phyloP scores from a whole-genome alignment of 2,113 vertebrate genomes.

The Propithecus coquereli region DNA sequence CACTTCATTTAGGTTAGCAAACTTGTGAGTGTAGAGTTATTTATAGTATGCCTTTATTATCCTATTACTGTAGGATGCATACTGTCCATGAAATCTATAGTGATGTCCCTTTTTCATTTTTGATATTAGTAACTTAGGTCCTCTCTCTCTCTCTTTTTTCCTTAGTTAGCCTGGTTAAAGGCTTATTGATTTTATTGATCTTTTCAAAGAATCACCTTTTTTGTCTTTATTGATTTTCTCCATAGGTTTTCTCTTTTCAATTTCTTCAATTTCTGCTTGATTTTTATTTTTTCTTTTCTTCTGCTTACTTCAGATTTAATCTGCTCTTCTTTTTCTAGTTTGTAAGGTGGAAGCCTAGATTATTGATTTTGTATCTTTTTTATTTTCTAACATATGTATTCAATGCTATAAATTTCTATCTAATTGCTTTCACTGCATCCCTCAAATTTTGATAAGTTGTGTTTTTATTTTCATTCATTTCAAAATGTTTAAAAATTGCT shows the following conservation, averaged over 20 bases:
- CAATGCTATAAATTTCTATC: neutral
- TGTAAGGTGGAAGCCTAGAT: neutral
- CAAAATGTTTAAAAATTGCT: neutral
- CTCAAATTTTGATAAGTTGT: neutral
- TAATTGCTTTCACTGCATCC: neutral
- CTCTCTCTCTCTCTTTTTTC: neutral
- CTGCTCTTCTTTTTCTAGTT: neutral
- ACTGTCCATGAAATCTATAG: neutral
- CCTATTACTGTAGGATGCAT: neutral
- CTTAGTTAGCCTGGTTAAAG: neutral
- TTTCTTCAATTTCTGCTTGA: neutral
- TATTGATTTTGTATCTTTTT: neutral
- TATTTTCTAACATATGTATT: neutral
- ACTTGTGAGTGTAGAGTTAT: neutral
- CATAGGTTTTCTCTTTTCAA: neutral
- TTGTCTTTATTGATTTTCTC: too few species aligned
- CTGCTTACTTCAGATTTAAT: neutral
- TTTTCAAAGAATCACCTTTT: neutral
- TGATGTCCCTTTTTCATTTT: neutral
- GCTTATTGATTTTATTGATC: neutral
- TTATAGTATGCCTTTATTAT: neutral
- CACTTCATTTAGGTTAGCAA: neutral
- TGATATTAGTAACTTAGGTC: neutral
- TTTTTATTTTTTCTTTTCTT: neutral
- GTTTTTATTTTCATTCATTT: neutral